Evolutionary conservation across 1,140 invertebrate species (phyloP), one percentile per base, ranked within the genome.

Genomic region (Drosophila sulfurigaster): DNA sequence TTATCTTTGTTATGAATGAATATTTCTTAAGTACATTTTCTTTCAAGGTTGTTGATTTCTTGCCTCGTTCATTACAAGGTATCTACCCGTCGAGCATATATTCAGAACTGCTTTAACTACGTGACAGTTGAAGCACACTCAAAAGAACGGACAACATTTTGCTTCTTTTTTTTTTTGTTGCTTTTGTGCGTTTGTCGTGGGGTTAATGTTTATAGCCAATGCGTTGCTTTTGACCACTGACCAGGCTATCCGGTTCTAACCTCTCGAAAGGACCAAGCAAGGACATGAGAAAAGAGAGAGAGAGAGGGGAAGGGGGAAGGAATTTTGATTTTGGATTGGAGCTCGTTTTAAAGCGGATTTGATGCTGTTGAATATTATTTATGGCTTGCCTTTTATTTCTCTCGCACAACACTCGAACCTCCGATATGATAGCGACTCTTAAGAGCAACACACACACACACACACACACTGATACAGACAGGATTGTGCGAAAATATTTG

Each of bases 341-440:
- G 54, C 81, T 70, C 74, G 64, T 79, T 87, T 87, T 87, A 88
- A 87, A 87, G 80, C 83, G 83, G 83, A 88, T 87, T 87, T 87
- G 77, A 83, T 79, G 73, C 77, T 63, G 77, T 60, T 87, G 83
- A 87, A 87, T 75, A 88, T 87, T 87, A 88, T 87, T 82, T 87
- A 82, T 87, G 83, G 76, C 49, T 59, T 82, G 76, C 73, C 80
- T 82, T 87, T 87, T 82, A 80, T 82, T 78, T 62, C 20, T 25
- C 20, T 25, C 71, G 71, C 67, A 60, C 52, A 59, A 48, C 35
- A 74, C 30, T 57, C 46, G 48, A 35, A 16, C 11, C 20, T 25
- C 20, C 64, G 28, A 56, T 60, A 54, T 72, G 60, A 66, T 72
- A 64, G 60, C 69, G 76, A 79, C 76, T 79, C 83, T 80, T 74